These are phyloP conservation scores for Nerophis ophidion DNA, from an alignment of 2,113 vertebrate genomes.

Conservation along the genomic window DNA sequence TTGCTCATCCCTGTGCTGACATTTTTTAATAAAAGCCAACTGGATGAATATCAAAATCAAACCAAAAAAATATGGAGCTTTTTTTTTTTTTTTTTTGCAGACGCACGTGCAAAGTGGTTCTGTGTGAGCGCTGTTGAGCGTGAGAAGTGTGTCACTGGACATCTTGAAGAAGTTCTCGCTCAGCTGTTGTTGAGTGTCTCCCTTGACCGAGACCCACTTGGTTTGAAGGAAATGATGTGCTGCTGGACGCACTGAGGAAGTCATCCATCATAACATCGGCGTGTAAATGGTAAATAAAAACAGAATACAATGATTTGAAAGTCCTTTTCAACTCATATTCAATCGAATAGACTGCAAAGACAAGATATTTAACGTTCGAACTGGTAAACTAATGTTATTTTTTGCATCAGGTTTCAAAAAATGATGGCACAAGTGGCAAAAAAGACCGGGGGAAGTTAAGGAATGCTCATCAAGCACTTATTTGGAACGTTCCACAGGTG, in stretches of 20 bases:
- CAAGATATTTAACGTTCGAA: no score
- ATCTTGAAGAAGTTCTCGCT: not conserved
- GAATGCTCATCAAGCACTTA: no score
- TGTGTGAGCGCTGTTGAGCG: not conserved
- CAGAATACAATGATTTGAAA: no score
- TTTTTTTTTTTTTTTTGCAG: constrained; percentile 9
- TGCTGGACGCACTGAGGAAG: constrained; percentile 38
- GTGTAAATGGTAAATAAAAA: no score
- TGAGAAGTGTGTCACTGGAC: constrained; percentile 3
- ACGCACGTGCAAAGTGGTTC: not conserved
- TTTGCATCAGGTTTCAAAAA: no score
- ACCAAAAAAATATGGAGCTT: constrained; percentile 15
- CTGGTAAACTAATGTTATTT: no score
- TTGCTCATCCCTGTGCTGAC: constrained; percentile 54
- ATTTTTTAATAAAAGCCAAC: constrained; percentile 39
- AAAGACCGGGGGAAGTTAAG: no score
- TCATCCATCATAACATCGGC: constrained; percentile 30
- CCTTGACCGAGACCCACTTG: constrained; percentile 27
- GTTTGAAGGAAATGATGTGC: constrained; percentile 29
- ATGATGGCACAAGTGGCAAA: no score
- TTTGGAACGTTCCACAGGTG: no score
- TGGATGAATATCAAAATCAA: constrained; percentile 16
- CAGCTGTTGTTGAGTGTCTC: constrained; percentile 3
- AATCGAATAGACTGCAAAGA: no score
- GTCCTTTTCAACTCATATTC: no score